phyloP scores from a whole-genome alignment of 2,888 invertebrate genomes.

The Meliscaeva auricollis region DNA sequence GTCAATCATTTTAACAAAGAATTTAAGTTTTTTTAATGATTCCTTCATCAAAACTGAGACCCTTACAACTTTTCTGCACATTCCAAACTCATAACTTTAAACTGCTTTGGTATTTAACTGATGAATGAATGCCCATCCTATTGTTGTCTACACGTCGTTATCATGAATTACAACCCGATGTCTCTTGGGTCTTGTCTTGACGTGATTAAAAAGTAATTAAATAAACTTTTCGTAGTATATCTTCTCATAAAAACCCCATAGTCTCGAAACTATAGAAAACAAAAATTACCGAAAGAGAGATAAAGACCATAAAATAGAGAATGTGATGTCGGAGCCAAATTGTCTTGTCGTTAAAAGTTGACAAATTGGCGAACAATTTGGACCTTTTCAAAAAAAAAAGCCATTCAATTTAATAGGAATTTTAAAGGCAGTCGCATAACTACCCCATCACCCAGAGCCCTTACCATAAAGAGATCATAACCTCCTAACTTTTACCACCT shows the following conservation, averaged over 20 bases:
- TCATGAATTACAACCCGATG: neutral
- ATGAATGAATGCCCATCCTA: neutral
- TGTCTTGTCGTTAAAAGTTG: slow-evolving; percentile 33
- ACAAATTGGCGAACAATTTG: slow-evolving; percentile 15
- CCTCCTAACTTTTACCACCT: neutral
- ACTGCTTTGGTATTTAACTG: neutral
- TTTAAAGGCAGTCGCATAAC: slow-evolving; percentile 45
- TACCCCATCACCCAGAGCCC: neutral
- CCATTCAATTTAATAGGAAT: slow-evolving; percentile 58
- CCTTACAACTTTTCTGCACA: too few relatives aligned
- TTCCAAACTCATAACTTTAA: slow-evolving; percentile 15
- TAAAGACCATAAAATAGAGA: neutral
- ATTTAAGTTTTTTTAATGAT: too few relatives aligned
- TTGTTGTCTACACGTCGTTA: slow-evolving; percentile 5
- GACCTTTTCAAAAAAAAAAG: slow-evolving; percentile 30
- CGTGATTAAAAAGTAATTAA: slow-evolving; percentile 45
- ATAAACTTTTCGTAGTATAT: neutral
- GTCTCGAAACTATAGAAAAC: slow-evolving; percentile 8
- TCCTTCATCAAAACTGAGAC: too few relatives aligned
- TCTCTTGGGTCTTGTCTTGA: slow-evolving; percentile 19
- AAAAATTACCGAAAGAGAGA: slow-evolving; percentile 7
- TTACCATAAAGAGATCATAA: neutral
- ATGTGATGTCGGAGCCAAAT: neutral
- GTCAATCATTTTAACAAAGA: too few relatives aligned
- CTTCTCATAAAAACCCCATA: slow-evolving; percentile 21